Conservation (phyloP, 2,113 vertebrate species). For the Atractosteus spatula region DNA sequence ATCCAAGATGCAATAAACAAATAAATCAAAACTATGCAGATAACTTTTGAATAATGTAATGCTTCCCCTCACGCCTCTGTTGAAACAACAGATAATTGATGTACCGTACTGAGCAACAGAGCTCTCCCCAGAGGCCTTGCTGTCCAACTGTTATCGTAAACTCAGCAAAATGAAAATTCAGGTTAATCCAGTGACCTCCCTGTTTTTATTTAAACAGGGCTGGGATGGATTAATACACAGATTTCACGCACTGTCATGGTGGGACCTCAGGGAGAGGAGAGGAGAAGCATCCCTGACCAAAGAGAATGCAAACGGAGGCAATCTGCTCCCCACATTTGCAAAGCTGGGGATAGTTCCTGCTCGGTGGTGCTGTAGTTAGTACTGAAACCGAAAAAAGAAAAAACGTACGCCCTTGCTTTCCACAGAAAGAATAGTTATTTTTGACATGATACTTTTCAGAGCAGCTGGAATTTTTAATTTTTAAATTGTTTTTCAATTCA, state of each 20-base stretch:
- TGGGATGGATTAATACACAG: slow-evolving; percentile 1
- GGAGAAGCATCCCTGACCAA: not conserved
- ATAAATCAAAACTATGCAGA: no score
- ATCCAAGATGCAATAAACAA: no score
- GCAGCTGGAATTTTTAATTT: not conserved
- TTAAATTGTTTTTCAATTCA: no score
- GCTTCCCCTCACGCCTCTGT: no score
- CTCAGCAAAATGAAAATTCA: not conserved
- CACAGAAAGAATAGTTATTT: not conserved
- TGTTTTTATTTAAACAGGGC: not conserved
- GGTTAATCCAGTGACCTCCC: not conserved
- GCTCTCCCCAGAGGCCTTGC: no score
- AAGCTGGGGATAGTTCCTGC: not conserved
- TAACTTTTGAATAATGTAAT: no score
- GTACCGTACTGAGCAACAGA: no score
- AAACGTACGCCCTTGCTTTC: not conserved
- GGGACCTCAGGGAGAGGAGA: not conserved
- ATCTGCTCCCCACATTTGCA: not conserved
- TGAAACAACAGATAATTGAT: no score
- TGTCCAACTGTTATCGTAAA: no score
- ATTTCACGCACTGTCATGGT: not conserved
- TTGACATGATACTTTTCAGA: not conserved
- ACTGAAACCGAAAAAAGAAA: not conserved
- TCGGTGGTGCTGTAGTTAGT: not conserved
- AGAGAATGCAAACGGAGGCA: not conserved